These are phyloP conservation scores for Coptotermes formosanus DNA, from an alignment of 1,140 invertebrate species.

Conservation along the genomic window DNA sequence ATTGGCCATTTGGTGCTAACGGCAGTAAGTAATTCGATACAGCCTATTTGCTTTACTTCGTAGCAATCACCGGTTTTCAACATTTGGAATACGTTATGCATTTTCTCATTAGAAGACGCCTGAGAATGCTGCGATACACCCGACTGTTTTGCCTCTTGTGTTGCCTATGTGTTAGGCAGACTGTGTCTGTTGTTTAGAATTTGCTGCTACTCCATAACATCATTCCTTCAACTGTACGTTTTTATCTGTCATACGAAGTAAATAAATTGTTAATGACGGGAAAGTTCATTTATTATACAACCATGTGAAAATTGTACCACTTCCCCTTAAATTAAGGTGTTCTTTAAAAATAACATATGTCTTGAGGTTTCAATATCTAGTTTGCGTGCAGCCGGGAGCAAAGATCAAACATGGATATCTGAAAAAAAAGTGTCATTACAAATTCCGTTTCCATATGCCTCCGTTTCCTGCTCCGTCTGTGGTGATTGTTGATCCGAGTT, in stretches of 20 bases:
- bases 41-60: too few relatives aligned
- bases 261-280: not conserved
- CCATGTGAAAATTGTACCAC: conserved; percentile 9
- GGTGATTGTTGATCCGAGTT: conserved; percentile 4
- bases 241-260: not conserved
- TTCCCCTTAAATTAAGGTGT: conserved; percentile 15
- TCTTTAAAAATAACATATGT: conserved; percentile 7
- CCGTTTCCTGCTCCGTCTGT: not conserved
- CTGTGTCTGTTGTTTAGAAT: not conserved
- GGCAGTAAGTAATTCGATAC: too few relatives aligned
- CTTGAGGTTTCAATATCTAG: not conserved
- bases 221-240: not conserved
- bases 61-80: too few relatives aligned
- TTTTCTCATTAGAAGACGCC: not conserved
- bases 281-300: conserved; percentile 3
- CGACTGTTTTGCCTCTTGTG: not conserved
- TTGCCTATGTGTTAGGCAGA: not conserved
- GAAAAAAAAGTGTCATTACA: not conserved
- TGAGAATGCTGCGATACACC: not conserved
- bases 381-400: not conserved
- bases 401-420: conserved; percentile 9
- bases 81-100: too few relatives aligned
- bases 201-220: not conserved
- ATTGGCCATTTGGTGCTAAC: too few relatives aligned
- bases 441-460: conserved; percentile 3